These are phyloP conservation scores for Enteromius viviparus DNA, from an alignment of 2,797 vertebrate genomes.

Conservation along the genomic window DNA sequence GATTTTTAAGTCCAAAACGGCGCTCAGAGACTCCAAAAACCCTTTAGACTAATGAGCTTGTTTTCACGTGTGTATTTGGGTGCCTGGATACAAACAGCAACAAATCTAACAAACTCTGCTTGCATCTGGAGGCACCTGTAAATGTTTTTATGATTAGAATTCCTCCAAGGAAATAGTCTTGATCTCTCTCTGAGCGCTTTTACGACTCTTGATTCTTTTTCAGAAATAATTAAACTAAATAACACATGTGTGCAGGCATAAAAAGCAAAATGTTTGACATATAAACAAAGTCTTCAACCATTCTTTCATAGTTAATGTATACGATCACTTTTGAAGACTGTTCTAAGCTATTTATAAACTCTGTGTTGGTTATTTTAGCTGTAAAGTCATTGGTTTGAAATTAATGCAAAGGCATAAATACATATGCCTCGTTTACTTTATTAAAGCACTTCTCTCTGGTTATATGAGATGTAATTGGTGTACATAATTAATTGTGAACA, in stretches of 20 bases:
- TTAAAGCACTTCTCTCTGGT: background rate
- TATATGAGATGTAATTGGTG: background rate
- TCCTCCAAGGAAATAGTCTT: constrained; percentile 41
- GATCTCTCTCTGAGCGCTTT: constrained; percentile 2
- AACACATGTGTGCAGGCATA: background rate
- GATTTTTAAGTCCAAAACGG: constrained; percentile 23
- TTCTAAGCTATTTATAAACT: constrained; percentile 10
- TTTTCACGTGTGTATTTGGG: constrained; percentile 49
- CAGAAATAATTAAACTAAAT: background rate
- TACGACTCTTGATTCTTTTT: background rate
- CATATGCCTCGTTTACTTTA: constrained; percentile 1
- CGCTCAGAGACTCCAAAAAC: constrained; percentile 42
- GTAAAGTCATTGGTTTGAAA: constrained; percentile 11
- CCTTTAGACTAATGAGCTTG: constrained; percentile 47
- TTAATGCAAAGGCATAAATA: background rate
- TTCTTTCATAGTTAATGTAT: constrained; percentile 10
- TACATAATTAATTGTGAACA: background rate
- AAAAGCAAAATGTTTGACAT: background rate
- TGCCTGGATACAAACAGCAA: constrained; percentile 60
- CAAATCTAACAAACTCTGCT: constrained; percentile 44
- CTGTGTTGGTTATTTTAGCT: background rate
- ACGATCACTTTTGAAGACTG: constrained; percentile 13
- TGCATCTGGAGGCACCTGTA: background rate
- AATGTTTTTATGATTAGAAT: constrained; percentile 38
- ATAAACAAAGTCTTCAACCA: background rate